Base-by-base conservation (phyloP, 2,113 vertebrate genomes). In the Chamaetylas fuelleborni region DNA sequence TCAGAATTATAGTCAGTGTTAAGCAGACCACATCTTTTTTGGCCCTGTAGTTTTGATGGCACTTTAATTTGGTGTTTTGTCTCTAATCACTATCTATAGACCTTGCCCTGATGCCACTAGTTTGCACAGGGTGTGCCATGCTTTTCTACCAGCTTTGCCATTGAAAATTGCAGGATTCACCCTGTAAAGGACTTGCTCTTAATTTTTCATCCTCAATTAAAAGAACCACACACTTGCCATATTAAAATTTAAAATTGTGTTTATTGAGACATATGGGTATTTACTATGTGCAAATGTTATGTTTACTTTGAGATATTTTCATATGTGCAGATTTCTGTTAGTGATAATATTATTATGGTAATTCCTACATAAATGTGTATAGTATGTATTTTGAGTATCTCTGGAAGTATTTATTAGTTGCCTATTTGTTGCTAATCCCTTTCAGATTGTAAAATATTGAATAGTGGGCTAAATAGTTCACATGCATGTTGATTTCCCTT, bases 241-340 rank as follows among this genome's bases (percentile, higher is more conserved):
- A 92, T 90, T 96, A 90, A 96, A 95, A 85, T 94, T 96, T 96
- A 94, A 95, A 96, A 93, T 90, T 78, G 40, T 93, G 90, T 96
- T 97, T 96, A 91, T 95, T 86, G 95, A 96, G 93, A 97, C 95
- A 96, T 97, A 96, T 97, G 96, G 94, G 57, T 97, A 93, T 97
- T 97, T 96, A 96, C 96, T 95, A 95, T 92, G 94, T 96, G 95
- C 95, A 96, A 97, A 97, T 90, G 96, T 90, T 97, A 67, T 95
- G 86, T 96, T 97, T 96, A 97, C 90, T 96, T 88, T 86, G 86
- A 94, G 88, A 94, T 94, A 72, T 93, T 96, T 96, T 97, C 80
- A 25, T 96, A 97, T 94, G 95, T 96, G 92, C 92, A 69, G 95
- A 94, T 96, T 96, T 95, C 82, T 96, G 94, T 79, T 94, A 74